Percentiles rank a stretch among this genome's conserved stretches.
These are phyloP conservation scores for Scaptomyza pallida DNA, from an alignment of 1,140 invertebrate species.

Conservation along the genomic window DNA sequence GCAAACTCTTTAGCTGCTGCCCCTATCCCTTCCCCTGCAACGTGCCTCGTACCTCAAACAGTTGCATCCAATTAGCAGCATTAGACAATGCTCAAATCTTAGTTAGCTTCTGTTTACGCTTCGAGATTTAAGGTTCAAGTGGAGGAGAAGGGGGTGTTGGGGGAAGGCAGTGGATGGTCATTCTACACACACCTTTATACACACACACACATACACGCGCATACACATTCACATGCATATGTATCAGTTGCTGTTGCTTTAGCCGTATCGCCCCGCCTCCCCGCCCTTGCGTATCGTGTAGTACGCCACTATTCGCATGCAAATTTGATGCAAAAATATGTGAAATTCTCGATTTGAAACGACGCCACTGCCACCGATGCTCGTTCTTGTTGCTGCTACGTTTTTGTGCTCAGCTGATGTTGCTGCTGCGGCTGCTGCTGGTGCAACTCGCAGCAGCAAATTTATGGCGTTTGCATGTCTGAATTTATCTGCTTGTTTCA, in stretches of 20 bases:
- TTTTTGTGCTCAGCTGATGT: constrained; percentile 25
- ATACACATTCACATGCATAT: constrained; percentile 7
- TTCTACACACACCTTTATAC: too few relatives aligned
- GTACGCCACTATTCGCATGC: constrained; percentile 50
- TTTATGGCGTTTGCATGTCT: constrained; percentile 80
- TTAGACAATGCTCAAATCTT: background rate
- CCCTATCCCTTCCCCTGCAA: background rate
- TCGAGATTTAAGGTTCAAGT: constrained; percentile 17
- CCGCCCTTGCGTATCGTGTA: background rate
- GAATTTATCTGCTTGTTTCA: constrained; percentile 82
- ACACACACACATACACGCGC: too few relatives aligned
- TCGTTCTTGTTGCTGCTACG: constrained; percentile 8
- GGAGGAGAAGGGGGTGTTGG: constrained; percentile 1
- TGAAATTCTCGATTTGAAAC: constrained; percentile 79
- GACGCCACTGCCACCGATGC: constrained; percentile 32
- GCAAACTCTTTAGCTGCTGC: background rate
- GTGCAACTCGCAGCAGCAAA: constrained; percentile 45
- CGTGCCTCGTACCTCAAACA: too few relatives aligned
- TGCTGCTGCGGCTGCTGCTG: constrained; percentile 10
- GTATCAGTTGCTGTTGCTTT: constrained; percentile 20
- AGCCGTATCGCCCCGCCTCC: constrained; percentile 24
- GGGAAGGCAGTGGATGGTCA: constrained; percentile 1
- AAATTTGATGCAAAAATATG: constrained; percentile 82
- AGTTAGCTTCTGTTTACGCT: background rate
- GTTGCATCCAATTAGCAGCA: background rate